These are phyloP conservation scores for Clarias macrocephalus DNA, from an alignment of 2,113 vertebrate genomes.

Conservation along the genomic window DNA sequence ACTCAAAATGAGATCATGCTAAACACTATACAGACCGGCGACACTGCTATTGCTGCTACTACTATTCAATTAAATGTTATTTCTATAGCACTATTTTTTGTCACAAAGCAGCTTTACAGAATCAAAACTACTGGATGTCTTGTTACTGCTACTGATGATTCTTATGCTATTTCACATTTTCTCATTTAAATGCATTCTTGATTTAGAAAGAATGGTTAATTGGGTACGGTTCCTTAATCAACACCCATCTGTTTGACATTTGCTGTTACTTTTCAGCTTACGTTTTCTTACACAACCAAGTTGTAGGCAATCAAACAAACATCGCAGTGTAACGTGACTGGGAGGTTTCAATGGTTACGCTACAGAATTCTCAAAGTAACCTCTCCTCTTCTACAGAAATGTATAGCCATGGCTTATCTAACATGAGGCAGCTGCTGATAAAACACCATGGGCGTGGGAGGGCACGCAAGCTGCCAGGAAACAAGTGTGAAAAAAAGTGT, in stretches of 20 bases:
- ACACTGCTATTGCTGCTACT: no score
- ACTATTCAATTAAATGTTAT: no score
- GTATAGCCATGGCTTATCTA: conserved; percentile 19
- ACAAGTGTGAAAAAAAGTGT: neutral
- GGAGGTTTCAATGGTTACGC: neutral
- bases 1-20: neutral
- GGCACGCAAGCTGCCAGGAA: neutral
- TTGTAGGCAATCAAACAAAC: neutral
- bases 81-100: no score
- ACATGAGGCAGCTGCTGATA: conserved; percentile 44
- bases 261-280: neutral
- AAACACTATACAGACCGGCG: neutral
- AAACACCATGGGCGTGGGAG: neutral
- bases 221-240: neutral
- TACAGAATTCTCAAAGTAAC: neutral
- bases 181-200: neutral
- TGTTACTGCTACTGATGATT: neutral
- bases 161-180: no score
- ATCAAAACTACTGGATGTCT: no score
- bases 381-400: neutral
- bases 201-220: neutral
- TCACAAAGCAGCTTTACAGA: no score
- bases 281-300: no score
- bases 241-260: neutral
- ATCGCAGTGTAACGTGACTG: conserved; percentile 5